A percentile compares a stretch with the other conserved stretches of the same genome.
These are phyloP conservation scores for Tyto alba DNA, from an alignment of 2,113 vertebrate genomes.

Conservation along the genomic window DNA sequence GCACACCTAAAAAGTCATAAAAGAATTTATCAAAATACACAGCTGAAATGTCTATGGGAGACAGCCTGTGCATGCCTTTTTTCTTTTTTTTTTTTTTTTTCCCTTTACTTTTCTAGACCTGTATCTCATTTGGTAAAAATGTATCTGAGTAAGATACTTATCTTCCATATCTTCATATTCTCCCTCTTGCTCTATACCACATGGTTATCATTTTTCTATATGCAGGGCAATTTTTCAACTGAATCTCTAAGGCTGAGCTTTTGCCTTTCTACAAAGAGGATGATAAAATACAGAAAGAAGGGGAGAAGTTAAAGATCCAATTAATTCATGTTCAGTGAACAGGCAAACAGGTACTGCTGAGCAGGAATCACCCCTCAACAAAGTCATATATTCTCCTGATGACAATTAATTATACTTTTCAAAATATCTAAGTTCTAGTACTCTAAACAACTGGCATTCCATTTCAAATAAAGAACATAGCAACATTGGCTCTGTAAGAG, in stretches of 20 bases:
- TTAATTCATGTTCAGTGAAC: neutral
- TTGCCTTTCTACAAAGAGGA: neutral
- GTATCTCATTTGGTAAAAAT: neutral
- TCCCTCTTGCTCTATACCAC: neutral
- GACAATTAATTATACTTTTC: slow-evolving; percentile 8
- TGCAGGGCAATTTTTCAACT: neutral
- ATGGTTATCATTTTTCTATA: neutral
- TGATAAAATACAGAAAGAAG: neutral
- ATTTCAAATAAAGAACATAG: neutral
- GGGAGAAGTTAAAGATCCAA: neutral
- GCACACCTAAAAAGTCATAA: neutral
- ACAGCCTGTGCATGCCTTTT: neutral
- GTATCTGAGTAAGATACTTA: neutral
- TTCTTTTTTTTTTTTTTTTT: neutral
- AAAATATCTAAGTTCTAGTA: neutral
- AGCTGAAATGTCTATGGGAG: neutral
- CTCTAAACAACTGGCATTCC: slow-evolving; percentile 2
- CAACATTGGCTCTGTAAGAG: neutral
- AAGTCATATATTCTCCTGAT: neutral
- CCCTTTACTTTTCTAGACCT: neutral
- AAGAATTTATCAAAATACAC: neutral
- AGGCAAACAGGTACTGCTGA: neutral
- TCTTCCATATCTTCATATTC: neutral
- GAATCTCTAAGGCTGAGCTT: neutral
- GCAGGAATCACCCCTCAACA: neutral